These are phyloP conservation scores for Cygnus buccinator DNA, from an alignment of 2,113 vertebrate genomes.

Conservation along the genomic window DNA sequence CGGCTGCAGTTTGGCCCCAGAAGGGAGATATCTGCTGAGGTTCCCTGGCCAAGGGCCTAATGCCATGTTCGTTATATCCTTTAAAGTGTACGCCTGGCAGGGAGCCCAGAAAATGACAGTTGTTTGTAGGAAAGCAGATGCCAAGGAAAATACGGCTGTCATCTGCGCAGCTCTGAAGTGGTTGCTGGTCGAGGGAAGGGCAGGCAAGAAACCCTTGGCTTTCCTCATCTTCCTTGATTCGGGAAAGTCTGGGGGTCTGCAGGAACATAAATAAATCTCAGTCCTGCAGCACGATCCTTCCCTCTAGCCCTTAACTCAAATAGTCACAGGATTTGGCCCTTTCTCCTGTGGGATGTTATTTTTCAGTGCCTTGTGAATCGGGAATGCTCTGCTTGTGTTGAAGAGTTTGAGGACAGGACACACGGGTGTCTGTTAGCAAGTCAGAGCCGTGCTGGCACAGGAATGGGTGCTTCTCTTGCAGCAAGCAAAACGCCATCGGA, in stretches of 20 bases:
- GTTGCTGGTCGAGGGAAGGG: not conserved
- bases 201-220: not conserved
- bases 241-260: not conserved
- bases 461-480: not conserved
- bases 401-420: not conserved
- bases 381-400: not conserved
- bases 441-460: not conserved
- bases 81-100: not conserved
- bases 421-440: not conserved
- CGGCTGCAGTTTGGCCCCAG: not conserved
- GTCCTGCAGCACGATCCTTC: not conserved
- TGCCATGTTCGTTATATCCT: not conserved
- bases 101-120: not conserved
- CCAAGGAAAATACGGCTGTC: not conserved
- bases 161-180: not conserved
- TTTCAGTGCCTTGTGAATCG: not conserved
- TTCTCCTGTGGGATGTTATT: not conserved
- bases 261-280: not conserved
- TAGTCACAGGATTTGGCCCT: not conserved
- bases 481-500: not conserved
- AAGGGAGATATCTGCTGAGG: not conserved
- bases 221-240: not conserved
- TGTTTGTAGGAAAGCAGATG: not conserved
- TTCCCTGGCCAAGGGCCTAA: not conserved
- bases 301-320: not conserved